Conservation (phyloP, 2,797 vertebrate genomes). For the Poeciliopsis turneri region DNA sequence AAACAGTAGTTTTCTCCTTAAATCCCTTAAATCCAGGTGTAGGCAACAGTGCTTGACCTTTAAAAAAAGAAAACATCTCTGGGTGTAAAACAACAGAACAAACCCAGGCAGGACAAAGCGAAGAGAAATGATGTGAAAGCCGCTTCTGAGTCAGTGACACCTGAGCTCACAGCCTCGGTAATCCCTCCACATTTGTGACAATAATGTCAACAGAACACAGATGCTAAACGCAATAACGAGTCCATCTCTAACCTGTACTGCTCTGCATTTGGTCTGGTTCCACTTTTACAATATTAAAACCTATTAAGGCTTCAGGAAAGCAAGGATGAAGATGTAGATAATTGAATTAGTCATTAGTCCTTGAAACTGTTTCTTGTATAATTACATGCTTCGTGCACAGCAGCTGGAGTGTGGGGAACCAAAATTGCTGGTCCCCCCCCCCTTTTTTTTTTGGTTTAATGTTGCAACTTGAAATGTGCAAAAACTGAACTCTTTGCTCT, state of each 20-base stretch:
- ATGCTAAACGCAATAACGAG: slow-evolving; percentile 5
- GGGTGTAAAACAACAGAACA: background rate
- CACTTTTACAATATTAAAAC: slow-evolving; percentile 5
- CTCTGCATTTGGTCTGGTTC: slow-evolving; percentile 26
- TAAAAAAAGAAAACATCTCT: background rate
- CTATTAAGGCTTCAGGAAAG: slow-evolving; percentile 27
- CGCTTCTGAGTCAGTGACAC: background rate
- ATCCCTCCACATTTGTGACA: slow-evolving; percentile 4
- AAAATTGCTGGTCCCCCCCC: background rate
- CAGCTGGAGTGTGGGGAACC: slow-evolving; percentile 13
- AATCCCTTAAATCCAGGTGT: background rate
- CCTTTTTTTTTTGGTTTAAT: background rate
- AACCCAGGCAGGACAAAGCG: background rate
- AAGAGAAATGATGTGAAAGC: background rate
- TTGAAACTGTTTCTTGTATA: slow-evolving; percentile 14
- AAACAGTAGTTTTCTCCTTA: background rate
- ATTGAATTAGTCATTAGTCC: slow-evolving; percentile 31
- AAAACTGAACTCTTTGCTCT: background rate
- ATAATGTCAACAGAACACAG: slow-evolving; percentile 2
- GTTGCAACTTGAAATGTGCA: background rate
- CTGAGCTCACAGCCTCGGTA: background rate
- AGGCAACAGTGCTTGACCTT: background rate
- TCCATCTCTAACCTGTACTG: background rate
- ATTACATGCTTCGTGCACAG: slow-evolving; percentile 22
- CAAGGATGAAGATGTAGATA: slow-evolving; percentile 10